Evolutionary conservation across 2,888 invertebrate genomes (phyloP), one percentile per base, ranked within the genome.

Genomic region (Lithosia quadra): DNA sequence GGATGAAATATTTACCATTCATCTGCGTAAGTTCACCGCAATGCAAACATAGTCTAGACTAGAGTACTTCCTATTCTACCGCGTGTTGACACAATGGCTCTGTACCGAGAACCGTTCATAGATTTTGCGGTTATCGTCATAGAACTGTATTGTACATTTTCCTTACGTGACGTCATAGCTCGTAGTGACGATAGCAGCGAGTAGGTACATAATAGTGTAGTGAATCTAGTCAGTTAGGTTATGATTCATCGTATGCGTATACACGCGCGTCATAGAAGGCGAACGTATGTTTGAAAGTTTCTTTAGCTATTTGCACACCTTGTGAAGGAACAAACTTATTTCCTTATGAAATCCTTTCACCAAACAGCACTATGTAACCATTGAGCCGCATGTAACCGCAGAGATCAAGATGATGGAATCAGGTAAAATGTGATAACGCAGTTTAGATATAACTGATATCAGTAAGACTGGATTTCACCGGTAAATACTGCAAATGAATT

Each of bases 111-210:
- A 49, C 24, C 60, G 60, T 8, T 36, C 1, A 22, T 8, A 60
- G 49, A 49, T 49, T 49, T n/a, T 36, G 22, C 10, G 11, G 18
- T 28, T 22, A 7, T 43, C 15, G 28, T 43, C 61, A 43, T 18
- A 43, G 24, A 0, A 61, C 24, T 28, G 18, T 39, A 39, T 22
- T 21, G 13, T 39, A 60, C 18, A 43, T 22, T 39, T 61, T 43
- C 61, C 61, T 43, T 18, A 24, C 9, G 3, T 61, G 24, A 61
- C 24, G 36, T 60, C 39, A 60, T 15, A 22, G 39, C 2, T 11
- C 28, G 28, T 5, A 18, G 10, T 61, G 61, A 61, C 43, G 61
- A n/a, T 61, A 61, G 43, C n/a, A n/a, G n/a, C n/a, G 15, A n/a
- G 11, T 24, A 2, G 15, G 18, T 43, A n/a, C 49, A n/a, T n/a